These are phyloP conservation scores for Zelostemma sp. DNA, from an alignment of 1,140 invertebrate genomes.

Conservation along the genomic window DNA sequence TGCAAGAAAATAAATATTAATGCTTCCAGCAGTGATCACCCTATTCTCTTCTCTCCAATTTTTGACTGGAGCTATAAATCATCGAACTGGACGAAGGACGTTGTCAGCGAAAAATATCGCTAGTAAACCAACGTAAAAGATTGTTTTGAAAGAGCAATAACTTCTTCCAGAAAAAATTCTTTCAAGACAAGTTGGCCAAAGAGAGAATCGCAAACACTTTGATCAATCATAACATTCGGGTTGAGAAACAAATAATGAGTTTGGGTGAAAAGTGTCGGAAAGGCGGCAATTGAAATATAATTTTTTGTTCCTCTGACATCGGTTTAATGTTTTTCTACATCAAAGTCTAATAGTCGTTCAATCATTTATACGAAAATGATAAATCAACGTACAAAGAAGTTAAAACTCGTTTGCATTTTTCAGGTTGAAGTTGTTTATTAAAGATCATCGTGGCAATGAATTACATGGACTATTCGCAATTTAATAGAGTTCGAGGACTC, in stretches of 20 bases:
- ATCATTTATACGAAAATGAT: no score
- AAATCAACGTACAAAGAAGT: no score
- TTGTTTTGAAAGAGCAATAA: slow-evolving; percentile 48
- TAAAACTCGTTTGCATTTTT: no score
- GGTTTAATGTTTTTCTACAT: no score
- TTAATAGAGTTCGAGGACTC: no score
- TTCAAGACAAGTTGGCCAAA: neutral
- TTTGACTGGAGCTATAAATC: slow-evolving; percentile 56
- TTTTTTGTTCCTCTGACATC: no score
- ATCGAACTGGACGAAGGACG: slow-evolving; percentile 48
- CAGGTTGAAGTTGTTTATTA: no score
- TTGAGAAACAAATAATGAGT: neutral
- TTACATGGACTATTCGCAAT: no score
- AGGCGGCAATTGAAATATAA: no score
- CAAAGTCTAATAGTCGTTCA: no score
- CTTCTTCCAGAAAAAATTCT: slow-evolving; percentile 26
- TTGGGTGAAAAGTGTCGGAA: no score
- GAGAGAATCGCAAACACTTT: neutral
- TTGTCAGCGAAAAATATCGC: slow-evolving; percentile 58
- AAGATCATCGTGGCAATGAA: no score
- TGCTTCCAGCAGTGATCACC: slow-evolving; percentile 54
- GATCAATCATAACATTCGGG: neutral
- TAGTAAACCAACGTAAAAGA: slow-evolving; percentile 44
- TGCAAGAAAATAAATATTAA: slow-evolving; percentile 60
- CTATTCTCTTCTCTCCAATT: slow-evolving; percentile 49